These are phyloP conservation scores for Drosophila vallismaia DNA, from an alignment of 2,888 invertebrate genomes.

Conservation along the genomic window DNA sequence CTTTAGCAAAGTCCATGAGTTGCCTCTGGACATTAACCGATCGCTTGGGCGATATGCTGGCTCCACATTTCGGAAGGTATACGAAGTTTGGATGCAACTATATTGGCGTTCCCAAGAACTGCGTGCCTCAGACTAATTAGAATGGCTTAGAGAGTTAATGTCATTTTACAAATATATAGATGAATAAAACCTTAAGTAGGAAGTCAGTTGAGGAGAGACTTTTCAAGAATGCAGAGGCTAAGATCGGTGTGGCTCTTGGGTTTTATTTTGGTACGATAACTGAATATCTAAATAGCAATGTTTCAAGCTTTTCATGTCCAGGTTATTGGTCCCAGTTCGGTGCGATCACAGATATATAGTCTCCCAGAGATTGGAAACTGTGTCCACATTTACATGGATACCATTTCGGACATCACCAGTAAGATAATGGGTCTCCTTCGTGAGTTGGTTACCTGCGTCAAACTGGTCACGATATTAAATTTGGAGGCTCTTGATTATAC, in stretches of 20 bases:
- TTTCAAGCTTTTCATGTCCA: not conserved
- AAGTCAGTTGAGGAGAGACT: not conserved
- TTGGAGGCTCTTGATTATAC: not conserved
- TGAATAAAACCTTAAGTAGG: not conserved
- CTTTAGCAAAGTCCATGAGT: slow-evolving; percentile 5
- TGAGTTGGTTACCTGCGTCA: not conserved
- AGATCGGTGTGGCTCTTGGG: not conserved
- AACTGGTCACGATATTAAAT: not conserved
- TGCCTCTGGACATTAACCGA: slow-evolving; percentile 13
- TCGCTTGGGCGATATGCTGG: not conserved
- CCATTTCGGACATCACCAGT: not conserved
- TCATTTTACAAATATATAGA: not conserved
- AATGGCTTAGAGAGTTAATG: not conserved
- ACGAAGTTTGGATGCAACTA: not conserved
- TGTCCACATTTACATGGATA: not conserved
- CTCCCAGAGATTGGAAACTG: slow-evolving; percentile 1
- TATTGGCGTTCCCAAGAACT: slow-evolving; percentile 1
- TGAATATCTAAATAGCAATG: no score
- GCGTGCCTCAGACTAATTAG: not conserved
- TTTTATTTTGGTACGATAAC: not conserved
- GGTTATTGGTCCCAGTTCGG: not conserved
- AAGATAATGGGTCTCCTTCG: not conserved
- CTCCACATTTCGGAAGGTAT: not conserved
- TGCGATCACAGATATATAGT: not conserved
- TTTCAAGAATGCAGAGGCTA: not conserved